Evolutionary conservation across 1,140 invertebrate genomes (phyloP).

Genomic region (Drosophila kanapiae): DNA sequence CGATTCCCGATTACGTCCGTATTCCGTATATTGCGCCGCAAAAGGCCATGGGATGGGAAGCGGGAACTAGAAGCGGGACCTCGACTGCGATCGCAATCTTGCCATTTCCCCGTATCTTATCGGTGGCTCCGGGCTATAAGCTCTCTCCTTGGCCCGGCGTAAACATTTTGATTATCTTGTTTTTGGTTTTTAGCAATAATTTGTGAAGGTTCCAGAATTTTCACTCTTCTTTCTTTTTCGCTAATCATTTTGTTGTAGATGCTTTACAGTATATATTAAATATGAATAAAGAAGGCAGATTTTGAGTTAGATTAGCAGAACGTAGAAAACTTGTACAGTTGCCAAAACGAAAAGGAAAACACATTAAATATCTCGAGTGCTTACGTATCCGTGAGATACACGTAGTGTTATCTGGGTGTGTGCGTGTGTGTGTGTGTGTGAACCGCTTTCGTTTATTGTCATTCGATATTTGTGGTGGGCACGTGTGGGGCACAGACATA

Average conservation of each 20-base stretch:
- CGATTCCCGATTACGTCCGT: conserved; percentile 7
- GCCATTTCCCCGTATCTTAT: conserved; percentile 48
- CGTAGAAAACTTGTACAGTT: conserved; percentile 68
- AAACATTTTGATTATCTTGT: conserved; percentile 62
- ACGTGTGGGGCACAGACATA: conserved; percentile 34
- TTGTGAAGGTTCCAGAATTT: conserved; percentile 62
- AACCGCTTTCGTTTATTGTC: conserved; percentile 46
- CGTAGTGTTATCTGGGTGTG: conserved; percentile 5
- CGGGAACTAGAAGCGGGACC: conserved; percentile 12
- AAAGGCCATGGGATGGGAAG: conserved; percentile 28
- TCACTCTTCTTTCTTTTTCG: conserved; percentile 25
- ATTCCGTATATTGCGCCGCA: conserved; percentile 14
- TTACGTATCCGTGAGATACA: conserved; percentile 31
- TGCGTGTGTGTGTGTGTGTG: not conserved
- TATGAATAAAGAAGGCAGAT: conserved; percentile 27
- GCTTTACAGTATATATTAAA: conserved; percentile 39
- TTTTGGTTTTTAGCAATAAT: conserved; percentile 47
- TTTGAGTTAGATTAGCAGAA: conserved; percentile 50
- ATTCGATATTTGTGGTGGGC: conserved; percentile 39
- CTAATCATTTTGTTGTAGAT: conserved; percentile 22
- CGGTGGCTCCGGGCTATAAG: conserved; percentile 28
- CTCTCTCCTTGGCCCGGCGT: conserved; percentile 30
- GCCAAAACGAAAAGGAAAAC: conserved; percentile 58
- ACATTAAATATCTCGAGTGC: conserved; percentile 30
- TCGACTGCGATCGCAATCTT: conserved; percentile 18